phyloP scores from a whole-genome alignment of 2,113 vertebrate genomes.

The Bungarus multicinctus region DNA sequence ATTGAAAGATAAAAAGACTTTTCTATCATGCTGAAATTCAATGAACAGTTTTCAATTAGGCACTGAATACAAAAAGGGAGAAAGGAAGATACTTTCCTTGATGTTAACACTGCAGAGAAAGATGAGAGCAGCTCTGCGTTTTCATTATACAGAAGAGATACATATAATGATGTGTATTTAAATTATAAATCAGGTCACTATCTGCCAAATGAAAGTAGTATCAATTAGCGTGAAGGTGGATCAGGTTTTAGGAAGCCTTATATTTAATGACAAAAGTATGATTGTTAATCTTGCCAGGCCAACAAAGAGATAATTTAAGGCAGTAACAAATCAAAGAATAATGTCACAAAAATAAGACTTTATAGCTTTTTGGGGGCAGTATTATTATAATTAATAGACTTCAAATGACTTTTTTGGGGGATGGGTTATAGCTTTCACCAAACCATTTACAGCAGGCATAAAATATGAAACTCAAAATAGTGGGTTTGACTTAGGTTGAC shows the following conservation, averaged over 20 bases:
- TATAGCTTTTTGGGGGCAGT: slow-evolving; percentile 77
- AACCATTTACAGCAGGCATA: slow-evolving; percentile 80
- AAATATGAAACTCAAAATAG: slow-evolving; percentile 78
- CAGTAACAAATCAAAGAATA: slow-evolving; percentile 82
- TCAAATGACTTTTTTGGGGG: slow-evolving; percentile 73
- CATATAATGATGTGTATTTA: slow-evolving; percentile 80
- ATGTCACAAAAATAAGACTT: slow-evolving; percentile 83
- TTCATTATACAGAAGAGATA: slow-evolving; percentile 78
- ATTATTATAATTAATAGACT: slow-evolving; percentile 86
- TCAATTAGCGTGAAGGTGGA: slow-evolving; percentile 82
- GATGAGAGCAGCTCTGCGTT: slow-evolving; percentile 79
- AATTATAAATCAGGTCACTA: slow-evolving; percentile 85
- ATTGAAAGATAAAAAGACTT: slow-evolving; percentile 82
- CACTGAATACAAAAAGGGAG: slow-evolving; percentile 70
- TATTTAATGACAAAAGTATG: slow-evolving; percentile 84
- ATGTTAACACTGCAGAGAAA: slow-evolving; percentile 77
- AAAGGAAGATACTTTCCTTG: slow-evolving; percentile 76
- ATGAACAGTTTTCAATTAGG: slow-evolving; percentile 85
- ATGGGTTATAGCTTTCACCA: slow-evolving; percentile 75
- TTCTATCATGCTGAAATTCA: slow-evolving; percentile 80
- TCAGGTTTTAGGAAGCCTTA: slow-evolving; percentile 80
- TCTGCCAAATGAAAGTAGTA: slow-evolving; percentile 84
- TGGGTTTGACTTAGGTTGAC: slow-evolving; percentile 77
- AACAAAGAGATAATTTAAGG: slow-evolving; percentile 85
- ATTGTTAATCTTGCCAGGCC: slow-evolving; percentile 79